These are phyloP conservation scores for Pinna nobilis DNA, from an alignment of 1,140 invertebrate species.

Conservation along the genomic window DNA sequence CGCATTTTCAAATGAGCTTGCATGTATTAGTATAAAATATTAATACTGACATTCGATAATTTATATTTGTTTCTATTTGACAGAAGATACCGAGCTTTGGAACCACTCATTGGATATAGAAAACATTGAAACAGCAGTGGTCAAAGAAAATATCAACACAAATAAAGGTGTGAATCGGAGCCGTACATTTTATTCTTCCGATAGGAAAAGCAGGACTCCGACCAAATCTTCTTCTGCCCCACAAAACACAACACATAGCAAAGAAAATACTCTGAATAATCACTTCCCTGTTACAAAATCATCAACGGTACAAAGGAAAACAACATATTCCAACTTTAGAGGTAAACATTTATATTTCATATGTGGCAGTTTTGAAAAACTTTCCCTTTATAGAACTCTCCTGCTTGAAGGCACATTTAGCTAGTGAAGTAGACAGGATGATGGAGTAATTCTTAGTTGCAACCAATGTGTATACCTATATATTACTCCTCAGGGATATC, in stretches of 20 bases:
- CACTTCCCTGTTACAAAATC: constrained; percentile 42
- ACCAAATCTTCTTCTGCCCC: constrained; percentile 14
- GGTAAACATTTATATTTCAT: no score
- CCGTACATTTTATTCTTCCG: constrained; percentile 13
- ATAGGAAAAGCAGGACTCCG: constrained; percentile 7
- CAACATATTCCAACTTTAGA: no score
- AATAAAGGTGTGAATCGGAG: constrained; percentile 33
- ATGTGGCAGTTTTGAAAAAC: no score
- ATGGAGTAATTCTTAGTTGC: no score
- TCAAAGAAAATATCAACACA: not conserved
- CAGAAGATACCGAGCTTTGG: constrained; percentile 61
- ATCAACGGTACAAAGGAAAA: no score
- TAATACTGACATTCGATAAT: not conserved
- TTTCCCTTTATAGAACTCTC: no score
- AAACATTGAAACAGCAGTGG: constrained; percentile 19
- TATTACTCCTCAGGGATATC: no score
- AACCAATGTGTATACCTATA: no score
- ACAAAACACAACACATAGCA: not conserved
- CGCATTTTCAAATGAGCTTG: not conserved
- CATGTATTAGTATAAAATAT: no score
- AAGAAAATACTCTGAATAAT: constrained; percentile 34
- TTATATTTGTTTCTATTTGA: not conserved
- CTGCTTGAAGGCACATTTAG: no score
- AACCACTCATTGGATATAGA: constrained; percentile 58
- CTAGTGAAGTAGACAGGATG: no score